These are phyloP conservation scores for Amazona vittata DNA, from an alignment of 2,113 vertebrate genomes.

Conservation along the genomic window DNA sequence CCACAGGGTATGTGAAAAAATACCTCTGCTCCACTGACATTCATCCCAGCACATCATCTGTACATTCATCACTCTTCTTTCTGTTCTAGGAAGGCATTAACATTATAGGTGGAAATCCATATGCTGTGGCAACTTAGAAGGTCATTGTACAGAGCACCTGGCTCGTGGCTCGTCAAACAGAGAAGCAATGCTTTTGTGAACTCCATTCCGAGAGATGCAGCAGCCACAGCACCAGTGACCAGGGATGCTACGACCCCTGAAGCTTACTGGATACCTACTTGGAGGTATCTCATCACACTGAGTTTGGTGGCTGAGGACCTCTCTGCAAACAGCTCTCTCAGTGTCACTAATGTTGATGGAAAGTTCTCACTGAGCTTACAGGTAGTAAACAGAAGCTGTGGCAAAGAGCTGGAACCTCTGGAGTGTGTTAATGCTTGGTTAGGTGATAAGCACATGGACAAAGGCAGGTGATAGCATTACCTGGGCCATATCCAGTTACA, in stretches of 20 bases:
- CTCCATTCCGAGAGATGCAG: background rate
- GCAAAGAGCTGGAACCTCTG: background rate
- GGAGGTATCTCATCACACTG: background rate
- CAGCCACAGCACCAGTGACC: background rate
- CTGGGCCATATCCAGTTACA: background rate
- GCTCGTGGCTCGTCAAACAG: background rate
- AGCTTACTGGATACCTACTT: background rate
- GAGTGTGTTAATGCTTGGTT: background rate
- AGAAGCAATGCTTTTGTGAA: background rate
- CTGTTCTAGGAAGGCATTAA: background rate
- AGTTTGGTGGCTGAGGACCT: background rate
- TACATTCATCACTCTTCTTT: background rate
- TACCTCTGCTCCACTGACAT: background rate
- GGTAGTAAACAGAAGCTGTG: background rate
- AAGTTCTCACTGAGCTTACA: background rate
- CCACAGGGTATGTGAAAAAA: background rate
- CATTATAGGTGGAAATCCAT: background rate
- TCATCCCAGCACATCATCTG: background rate
- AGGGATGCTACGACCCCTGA: background rate
- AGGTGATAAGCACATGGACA: background rate
- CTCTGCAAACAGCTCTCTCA: background rate
- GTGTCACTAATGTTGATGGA: background rate
- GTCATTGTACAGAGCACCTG: background rate
- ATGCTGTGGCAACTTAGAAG: background rate
- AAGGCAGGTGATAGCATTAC: background rate